A percentile compares a stretch with the other conserved stretches of the same genome.
phyloP scores from a whole-genome alignment of 2,113 vertebrate species.

The Atlantisia rogersi region DNA sequence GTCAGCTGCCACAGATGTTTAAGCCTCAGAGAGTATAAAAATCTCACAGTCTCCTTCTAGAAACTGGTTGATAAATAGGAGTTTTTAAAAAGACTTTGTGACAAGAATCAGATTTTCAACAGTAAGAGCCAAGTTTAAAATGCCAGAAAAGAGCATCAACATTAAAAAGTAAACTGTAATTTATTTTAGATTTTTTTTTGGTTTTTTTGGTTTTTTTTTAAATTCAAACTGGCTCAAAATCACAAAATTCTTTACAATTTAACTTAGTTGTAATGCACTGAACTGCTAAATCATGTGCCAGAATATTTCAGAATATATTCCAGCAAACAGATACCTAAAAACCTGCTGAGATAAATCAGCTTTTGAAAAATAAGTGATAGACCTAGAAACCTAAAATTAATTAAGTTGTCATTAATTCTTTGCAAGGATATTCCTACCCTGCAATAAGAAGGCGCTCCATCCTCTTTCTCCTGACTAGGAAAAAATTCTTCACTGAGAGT shows the following conservation, averaged over 20 bases:
- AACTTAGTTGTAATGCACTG: background rate
- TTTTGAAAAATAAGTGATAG: background rate
- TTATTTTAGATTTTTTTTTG: background rate
- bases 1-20: background rate
- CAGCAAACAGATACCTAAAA: background rate
- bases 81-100: background rate
- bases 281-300: background rate
- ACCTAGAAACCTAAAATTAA: background rate
- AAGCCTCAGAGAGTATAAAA: background rate
- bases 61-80: background rate
- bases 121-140: background rate
- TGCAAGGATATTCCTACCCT: background rate
- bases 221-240: background rate
- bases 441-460: background rate
- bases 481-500: too few relatives aligned
- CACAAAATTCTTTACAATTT: background rate
- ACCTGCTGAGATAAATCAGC: background rate
- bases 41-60: background rate
- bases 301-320: background rate
- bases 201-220: background rate
- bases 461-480: background rate
- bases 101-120: background rate
- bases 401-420: background rate
- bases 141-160: background rate
- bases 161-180: background rate